A percentile compares a stretch with the other conserved stretches of the same genome.
These are phyloP conservation scores for Pangasianodon hypophthalmus DNA, from an alignment of 2,113 vertebrate species.

Conservation along the genomic window DNA sequence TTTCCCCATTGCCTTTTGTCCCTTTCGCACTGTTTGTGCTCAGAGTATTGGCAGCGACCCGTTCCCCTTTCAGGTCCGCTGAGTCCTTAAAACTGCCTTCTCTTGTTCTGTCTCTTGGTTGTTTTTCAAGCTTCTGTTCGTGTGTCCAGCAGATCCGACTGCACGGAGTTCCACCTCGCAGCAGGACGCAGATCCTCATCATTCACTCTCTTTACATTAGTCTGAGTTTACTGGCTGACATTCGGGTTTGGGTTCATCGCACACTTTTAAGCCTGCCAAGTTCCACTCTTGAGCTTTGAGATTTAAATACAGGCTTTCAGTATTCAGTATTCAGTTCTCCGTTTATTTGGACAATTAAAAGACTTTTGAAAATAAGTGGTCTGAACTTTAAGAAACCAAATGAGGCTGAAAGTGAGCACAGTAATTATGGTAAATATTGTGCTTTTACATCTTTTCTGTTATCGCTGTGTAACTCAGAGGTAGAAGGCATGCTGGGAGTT, in stretches of 20 bases:
- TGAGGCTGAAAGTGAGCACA: neutral
- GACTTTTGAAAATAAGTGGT: neutral
- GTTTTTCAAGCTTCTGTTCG: no score
- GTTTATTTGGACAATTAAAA: neutral
- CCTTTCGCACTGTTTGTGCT: neutral
- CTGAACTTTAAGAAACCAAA: neutral
- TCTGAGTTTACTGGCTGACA: neutral
- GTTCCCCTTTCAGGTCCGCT: neutral
- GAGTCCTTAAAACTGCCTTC: neutral
- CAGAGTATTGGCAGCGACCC: neutral
- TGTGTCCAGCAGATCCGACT: neutral
- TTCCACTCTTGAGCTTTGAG: neutral
- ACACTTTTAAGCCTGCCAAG: neutral
- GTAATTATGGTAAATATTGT: neutral
- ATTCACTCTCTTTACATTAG: neutral
- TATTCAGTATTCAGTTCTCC: neutral
- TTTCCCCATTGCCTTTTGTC: neutral
- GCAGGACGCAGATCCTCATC: neutral
- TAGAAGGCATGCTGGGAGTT: slow-evolving; percentile 24
- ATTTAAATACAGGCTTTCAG: neutral
- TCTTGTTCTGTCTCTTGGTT: neutral
- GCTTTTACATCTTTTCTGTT: neutral
- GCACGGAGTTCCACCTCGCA: neutral
- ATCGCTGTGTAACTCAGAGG: neutral
- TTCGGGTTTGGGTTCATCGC: neutral